Evolutionary conservation across 2,888 invertebrate genomes (phyloP).

Genomic region (Strigamia transsilvanica): DNA sequence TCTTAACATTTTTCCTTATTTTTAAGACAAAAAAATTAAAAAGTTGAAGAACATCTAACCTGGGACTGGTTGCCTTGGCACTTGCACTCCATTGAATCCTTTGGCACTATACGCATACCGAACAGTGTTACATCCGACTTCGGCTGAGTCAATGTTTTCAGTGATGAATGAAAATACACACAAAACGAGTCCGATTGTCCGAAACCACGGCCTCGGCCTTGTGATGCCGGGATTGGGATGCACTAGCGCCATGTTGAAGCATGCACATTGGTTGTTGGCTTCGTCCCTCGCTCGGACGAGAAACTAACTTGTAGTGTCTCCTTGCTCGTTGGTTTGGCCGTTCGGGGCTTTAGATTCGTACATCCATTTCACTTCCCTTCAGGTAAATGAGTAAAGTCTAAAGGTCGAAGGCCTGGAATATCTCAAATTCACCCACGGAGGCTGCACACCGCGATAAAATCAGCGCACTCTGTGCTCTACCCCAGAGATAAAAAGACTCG

Average conservation of each 20-base stretch:
- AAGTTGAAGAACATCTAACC: conserved; percentile 52
- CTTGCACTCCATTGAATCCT: conserved; percentile 57
- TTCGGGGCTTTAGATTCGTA: neutral
- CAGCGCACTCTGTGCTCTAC: neutral
- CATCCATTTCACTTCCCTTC: conserved; percentile 3
- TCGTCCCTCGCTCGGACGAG: neutral
- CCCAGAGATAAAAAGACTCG: neutral
- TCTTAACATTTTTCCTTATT: no score
- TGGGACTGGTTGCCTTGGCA: conserved; percentile 56
- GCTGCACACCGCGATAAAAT: neutral
- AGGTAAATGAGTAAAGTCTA: neutral
- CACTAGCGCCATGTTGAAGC: conserved; percentile 1
- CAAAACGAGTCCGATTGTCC: neutral
- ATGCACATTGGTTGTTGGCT: neutral
- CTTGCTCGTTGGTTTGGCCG: no score
- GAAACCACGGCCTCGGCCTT: neutral
- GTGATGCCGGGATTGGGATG: conserved; percentile 2
- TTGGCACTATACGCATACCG: conserved; percentile 57
- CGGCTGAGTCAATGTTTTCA: neutral
- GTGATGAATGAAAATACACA: neutral
- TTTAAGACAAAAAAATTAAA: no score
- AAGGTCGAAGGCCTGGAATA: conserved; percentile 3
- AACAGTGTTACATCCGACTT: conserved; percentile 56
- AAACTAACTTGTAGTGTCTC: neutral
- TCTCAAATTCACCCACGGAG: conserved; percentile 3